Evolutionary conservation across 2,888 invertebrate genomes (phyloP).

Genomic region (Rhogogaster chlorosoma): DNA sequence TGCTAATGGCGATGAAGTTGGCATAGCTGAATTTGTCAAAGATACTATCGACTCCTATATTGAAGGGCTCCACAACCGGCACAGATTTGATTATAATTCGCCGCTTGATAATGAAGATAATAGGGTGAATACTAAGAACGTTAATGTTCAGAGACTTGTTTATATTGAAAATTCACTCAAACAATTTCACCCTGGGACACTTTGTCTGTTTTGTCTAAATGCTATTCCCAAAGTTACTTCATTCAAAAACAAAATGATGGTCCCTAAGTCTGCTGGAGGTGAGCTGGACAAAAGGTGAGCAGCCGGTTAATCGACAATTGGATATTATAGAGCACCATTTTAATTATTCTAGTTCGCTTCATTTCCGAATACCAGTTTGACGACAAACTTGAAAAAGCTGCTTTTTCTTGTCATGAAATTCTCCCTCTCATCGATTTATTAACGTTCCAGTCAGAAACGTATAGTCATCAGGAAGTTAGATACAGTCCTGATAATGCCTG

Average conservation of each 20-base stretch:
- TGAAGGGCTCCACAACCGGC: slow-evolving; percentile 63
- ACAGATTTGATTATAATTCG: slow-evolving; percentile 70
- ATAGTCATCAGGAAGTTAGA: slow-evolving; percentile 60
- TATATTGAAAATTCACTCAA: slow-evolving; percentile 79
- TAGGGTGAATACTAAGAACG: slow-evolving; percentile 76
- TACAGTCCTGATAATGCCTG: slow-evolving; percentile 80
- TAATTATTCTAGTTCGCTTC: not conserved
- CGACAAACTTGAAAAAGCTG: not conserved
- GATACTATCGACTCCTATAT: slow-evolving; percentile 79
- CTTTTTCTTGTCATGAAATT: not conserved
- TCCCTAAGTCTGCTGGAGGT: slow-evolving; percentile 59
- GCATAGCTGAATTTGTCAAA: slow-evolving; percentile 74
- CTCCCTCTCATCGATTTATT: not conserved
- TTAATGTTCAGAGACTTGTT: slow-evolving; percentile 78
- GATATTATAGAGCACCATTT: not conserved
- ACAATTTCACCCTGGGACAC: slow-evolving; percentile 77
- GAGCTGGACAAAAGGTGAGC: slow-evolving; percentile 8
- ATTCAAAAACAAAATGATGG: slow-evolving; percentile 83
- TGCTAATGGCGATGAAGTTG: slow-evolving; percentile 70
- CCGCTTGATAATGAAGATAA: slow-evolving; percentile 73
- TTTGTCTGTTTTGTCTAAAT: slow-evolving; percentile 81
- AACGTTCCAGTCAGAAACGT: not conserved
- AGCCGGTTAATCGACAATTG: not conserved
- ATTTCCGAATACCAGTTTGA: not conserved
- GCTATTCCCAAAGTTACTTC: slow-evolving; percentile 80